Evolutionary conservation across 2,888 invertebrate genomes (phyloP), one percentile per base, ranked within the genome.

Genomic region (Catocala nupta): DNA sequence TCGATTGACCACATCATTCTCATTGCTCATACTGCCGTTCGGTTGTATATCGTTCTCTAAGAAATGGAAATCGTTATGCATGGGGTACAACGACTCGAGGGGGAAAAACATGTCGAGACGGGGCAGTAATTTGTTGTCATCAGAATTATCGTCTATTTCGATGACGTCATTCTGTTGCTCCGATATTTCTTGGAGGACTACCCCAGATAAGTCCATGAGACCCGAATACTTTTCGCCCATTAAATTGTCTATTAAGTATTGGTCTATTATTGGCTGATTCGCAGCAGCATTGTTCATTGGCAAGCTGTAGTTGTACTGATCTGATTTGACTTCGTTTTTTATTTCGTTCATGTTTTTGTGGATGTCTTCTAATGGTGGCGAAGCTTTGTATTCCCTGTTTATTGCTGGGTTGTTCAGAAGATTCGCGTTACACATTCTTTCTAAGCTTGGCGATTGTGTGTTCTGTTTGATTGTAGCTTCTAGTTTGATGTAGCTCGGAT

Each of bases 141-240:
- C 93, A 0, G 94, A 94, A 70, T 93, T 94, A 61, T 94, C 94
- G 51, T 94, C 94, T 12, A 94, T 94, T 76, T 94, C 94, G 61
- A 94, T 94, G 1, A 94, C 91, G 58, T 93, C 93, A 45, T 85
- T 91, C 68, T 91, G 91, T 33, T 88, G 88, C 5, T 89, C 90
- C 0, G 88, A 77, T 11, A 87, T 85, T 36, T 90, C 91, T 10
- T 90, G 89, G 6, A 93, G 70, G 0, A 88, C 88, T 0, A 88
- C 87, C 1, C 84, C 80, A 0, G 93, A 86, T 2, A 93, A 71
- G 64, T 93, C 94, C 70, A 93, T 70, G 42, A 92, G 91, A 0
- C 86, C 84, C 0, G 88, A 70, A 68, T 92, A 94, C 67, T 91
- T 91, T 36, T 93, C 93, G 1, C 92, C 92, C 42, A 92, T 89